phyloP scores from a whole-genome alignment of 2,797 vertebrate genomes.

The Enteromius trimaculatus region DNA sequence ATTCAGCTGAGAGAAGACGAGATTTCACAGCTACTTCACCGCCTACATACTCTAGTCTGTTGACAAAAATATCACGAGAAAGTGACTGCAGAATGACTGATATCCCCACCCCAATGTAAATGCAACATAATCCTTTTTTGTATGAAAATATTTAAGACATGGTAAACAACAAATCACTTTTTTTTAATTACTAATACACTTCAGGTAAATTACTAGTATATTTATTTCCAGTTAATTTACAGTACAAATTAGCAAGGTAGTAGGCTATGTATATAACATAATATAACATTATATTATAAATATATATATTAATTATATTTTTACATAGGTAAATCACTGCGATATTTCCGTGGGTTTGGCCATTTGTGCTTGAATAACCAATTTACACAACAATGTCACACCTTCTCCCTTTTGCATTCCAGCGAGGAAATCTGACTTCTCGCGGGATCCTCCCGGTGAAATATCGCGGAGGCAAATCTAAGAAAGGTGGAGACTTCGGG shows the following conservation, averaged over 20 bases:
- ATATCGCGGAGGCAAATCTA: constrained; percentile 75
- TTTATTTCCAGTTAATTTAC: background rate
- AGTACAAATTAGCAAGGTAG: background rate
- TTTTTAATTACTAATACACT: background rate
- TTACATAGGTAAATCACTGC: constrained; percentile 9
- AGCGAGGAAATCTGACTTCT: constrained; percentile 62
- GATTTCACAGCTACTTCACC: background rate
- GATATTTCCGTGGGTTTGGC: background rate
- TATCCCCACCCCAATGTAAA: constrained; percentile 3
- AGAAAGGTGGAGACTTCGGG: constrained; percentile 82
- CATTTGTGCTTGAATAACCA: background rate
- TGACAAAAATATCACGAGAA: constrained; percentile 13
- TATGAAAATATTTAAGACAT: background rate
- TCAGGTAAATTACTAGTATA: background rate
- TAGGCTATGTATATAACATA: background rate
- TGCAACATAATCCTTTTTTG: background rate
- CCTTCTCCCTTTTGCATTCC: constrained; percentile 41
- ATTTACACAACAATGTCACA: background rate
- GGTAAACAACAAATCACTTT: background rate
- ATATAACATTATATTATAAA: background rate
- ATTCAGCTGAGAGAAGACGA: background rate
- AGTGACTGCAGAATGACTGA: background rate
- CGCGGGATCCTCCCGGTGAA: constrained; percentile 71
- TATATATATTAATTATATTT: background rate
- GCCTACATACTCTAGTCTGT: background rate